Percentiles rank a stretch among this genome's conserved stretches.
These are phyloP conservation scores for Chloebia gouldiae DNA, from an alignment of 2,113 vertebrate genomes.

Conservation along the genomic window DNA sequence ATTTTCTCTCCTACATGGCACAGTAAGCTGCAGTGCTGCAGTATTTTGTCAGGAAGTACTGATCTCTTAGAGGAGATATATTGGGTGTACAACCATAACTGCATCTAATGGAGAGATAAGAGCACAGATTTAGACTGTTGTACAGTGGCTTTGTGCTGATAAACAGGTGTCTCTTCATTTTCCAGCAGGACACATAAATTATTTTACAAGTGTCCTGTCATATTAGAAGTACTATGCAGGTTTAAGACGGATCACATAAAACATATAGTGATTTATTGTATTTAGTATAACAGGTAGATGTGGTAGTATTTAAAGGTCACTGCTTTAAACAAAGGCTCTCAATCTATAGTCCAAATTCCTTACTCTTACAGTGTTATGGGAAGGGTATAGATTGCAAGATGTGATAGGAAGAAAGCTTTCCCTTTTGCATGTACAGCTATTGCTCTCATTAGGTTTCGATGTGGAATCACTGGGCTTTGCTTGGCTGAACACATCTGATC, in stretches of 20 bases:
- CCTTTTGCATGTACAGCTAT: not conserved
- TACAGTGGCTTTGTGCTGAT: not conserved
- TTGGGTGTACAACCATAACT: not conserved
- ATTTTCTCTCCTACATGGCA: not conserved
- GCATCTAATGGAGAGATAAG: not conserved
- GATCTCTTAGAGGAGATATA: not conserved
- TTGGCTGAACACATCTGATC: not conserved
- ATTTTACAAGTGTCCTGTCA: not conserved
- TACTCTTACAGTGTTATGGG: not conserved
- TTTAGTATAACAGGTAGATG: not conserved
- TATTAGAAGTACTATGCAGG: not conserved
- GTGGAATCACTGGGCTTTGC: constrained; percentile 2
- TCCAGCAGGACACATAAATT: not conserved
- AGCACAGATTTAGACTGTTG: not conserved
- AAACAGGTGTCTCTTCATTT: not conserved
- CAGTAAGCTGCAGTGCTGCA: not conserved
- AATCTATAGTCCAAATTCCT: not conserved
- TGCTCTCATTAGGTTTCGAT: not conserved
- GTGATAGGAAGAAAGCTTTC: not conserved
- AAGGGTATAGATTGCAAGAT: not conserved
- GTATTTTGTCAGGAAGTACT: not conserved
- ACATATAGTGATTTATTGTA: not conserved
- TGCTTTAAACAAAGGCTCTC: not conserved
- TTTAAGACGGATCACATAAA: not conserved
- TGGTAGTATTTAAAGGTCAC: not conserved